Percentiles rank a stretch among this genome's conserved stretches.
These are phyloP conservation scores for Catalaphyllia jardinei DNA, from an alignment of 64 coral and sea anemone species.

Conservation along the genomic window DNA sequence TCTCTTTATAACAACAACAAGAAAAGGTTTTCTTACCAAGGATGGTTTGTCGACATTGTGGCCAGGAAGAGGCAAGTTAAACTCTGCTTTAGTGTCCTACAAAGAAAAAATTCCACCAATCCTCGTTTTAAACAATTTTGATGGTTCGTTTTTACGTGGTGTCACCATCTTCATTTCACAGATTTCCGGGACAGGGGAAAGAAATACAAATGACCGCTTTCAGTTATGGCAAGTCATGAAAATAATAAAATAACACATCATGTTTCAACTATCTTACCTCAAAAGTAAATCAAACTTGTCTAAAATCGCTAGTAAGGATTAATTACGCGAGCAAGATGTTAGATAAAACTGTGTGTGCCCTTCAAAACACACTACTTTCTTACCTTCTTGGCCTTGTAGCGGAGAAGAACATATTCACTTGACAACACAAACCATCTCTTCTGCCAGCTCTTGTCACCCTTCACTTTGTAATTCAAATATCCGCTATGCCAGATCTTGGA, in stretches of 20 bases:
- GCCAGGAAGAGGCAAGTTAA: slow-evolving; percentile 67
- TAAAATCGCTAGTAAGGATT: no score
- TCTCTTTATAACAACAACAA: background rate
- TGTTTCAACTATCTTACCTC: no score
- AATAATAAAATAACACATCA: no score
- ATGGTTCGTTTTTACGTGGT: background rate
- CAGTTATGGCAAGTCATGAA: no score
- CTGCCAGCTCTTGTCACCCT: slow-evolving; percentile 69
- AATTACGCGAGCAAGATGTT: no score
- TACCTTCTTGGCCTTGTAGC: slow-evolving; percentile 95
- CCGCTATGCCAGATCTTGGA: slow-evolving; percentile 72
- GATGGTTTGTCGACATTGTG: slow-evolving; percentile 53
- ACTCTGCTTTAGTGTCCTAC: slow-evolving; percentile 69
- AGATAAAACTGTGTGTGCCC: no score
- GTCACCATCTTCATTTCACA: background rate
- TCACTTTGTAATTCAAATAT: slow-evolving; percentile 71
- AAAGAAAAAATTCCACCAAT: background rate
- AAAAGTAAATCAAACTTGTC: no score
- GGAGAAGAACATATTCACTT: slow-evolving; percentile 80
- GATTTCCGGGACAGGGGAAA: no score
- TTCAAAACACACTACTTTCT: background rate
- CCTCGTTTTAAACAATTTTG: background rate
- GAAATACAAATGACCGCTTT: no score
- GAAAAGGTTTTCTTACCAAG: slow-evolving; percentile 35
- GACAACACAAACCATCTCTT: slow-evolving; percentile 92